Percentiles rank a stretch among this genome's conserved stretches.
Evolutionary conservation across 2,797 vertebrate genomes (phyloP).

Genomic region (Microhierax caerulescens): DNA sequence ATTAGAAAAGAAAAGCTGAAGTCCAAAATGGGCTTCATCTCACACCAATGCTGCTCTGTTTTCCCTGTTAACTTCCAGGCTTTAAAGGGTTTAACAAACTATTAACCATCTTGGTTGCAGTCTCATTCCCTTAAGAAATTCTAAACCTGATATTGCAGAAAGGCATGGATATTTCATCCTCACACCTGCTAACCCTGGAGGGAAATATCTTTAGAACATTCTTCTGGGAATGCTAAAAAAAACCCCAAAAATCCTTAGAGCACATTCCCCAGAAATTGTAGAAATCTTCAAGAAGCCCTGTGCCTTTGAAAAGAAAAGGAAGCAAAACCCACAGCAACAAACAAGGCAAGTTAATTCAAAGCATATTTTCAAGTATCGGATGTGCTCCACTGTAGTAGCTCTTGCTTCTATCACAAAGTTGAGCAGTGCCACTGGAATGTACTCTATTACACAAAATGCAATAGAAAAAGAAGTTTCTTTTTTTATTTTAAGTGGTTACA

Average conservation of each 20-base stretch:
- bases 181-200: conserved; percentile 67
- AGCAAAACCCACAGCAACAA: neutral
- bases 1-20: neutral
- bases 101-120: conserved; percentile 6
- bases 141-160: conserved; percentile 62
- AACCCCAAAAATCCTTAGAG: neutral
- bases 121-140: conserved; percentile 46
- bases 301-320: conserved; percentile 50
- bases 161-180: conserved; percentile 56
- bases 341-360: conserved; percentile 40
- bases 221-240: conserved; percentile 42
- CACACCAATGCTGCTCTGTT: accelerated
- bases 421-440: neutral
- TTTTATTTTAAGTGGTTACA: neutral
- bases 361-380: conserved; percentile 30
- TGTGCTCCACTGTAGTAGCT: neutral
- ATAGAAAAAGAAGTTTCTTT: neutral
- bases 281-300: conserved; percentile 41
- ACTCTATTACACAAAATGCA: neutral
- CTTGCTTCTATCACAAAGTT: neutral
- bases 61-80: neutral
- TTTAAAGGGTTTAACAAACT: conserved; percentile 40
- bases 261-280: conserved; percentile 54
- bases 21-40: neutral
- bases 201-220: conserved; percentile 61